Conservation (phyloP, 2,113 vertebrate genomes). For the Coreoperca whiteheadi region DNA sequence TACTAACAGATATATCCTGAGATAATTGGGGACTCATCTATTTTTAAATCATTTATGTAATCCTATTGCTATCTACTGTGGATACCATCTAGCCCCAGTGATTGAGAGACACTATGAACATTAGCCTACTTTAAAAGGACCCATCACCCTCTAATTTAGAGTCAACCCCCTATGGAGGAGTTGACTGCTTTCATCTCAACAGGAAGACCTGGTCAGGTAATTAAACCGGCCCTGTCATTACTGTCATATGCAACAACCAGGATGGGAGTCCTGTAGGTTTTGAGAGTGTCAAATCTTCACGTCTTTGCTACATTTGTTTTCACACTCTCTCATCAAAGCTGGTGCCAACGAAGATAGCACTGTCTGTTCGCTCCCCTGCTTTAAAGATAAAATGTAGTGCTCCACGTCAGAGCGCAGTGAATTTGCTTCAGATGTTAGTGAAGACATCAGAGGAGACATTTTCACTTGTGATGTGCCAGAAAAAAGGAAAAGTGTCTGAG, state of each 20-base stretch:
- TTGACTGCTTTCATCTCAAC: conserved; percentile 52
- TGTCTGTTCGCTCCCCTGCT: conserved; percentile 62
- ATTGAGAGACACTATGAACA: conserved; percentile 18
- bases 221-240: conserved; percentile 62
- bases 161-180: conserved; percentile 32
- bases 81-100: background rate
- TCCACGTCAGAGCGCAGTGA: conserved; percentile 38
- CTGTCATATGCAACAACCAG: conserved; percentile 26
- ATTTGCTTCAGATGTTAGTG: conserved; percentile 73
- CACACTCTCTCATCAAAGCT: conserved; percentile 66
- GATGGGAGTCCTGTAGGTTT: conserved; percentile 25
- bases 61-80: background rate
- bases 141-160: conserved; percentile 53
- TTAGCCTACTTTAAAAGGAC: conserved; percentile 56
- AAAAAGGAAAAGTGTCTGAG: conserved; percentile 44
- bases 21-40: background rate
- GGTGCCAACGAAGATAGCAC: conserved; percentile 32
- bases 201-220: conserved; percentile 61
- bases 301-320: conserved; percentile 63
- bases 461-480: conserved; percentile 72
- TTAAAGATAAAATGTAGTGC: conserved; percentile 75
- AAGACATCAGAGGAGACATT: conserved; percentile 80
- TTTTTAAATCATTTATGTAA: background rate
- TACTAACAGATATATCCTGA: conserved; percentile 1
- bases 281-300: conserved; percentile 47